Conservation (phyloP, 2,888 invertebrate genomes). For the Plebejus melissa region DNA sequence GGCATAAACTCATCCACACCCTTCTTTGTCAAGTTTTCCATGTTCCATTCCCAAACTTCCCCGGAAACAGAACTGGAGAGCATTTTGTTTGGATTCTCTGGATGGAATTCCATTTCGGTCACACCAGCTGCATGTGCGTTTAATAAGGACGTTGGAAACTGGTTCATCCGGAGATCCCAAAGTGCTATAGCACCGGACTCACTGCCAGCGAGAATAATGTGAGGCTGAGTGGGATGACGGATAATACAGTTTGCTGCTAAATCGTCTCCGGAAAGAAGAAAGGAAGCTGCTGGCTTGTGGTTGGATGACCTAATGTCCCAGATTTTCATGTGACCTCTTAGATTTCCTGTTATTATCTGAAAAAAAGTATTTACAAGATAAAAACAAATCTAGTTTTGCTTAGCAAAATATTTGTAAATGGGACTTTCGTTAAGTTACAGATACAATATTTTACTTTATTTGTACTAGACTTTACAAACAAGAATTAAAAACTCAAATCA, state of each 20-base stretch:
- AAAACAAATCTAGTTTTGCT: too few relatives aligned
- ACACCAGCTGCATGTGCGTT: slow-evolving; percentile 88
- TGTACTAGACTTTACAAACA: too few relatives aligned
- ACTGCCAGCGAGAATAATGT: slow-evolving; percentile 89
- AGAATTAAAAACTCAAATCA: too few relatives aligned
- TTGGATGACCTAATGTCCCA: slow-evolving; percentile 87
- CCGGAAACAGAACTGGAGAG: slow-evolving; percentile 90
- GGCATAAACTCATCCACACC: slow-evolving; percentile 80
- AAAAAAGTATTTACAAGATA: slow-evolving; percentile 33
- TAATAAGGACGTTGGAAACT: slow-evolving; percentile 89
- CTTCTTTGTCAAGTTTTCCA: slow-evolving; percentile 72
- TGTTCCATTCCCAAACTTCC: slow-evolving; percentile 94
- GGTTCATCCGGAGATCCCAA: slow-evolving; percentile 93
- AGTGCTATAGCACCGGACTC: slow-evolving; percentile 92
- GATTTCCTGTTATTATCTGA: slow-evolving; percentile 89
- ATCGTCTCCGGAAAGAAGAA: slow-evolving; percentile 87
- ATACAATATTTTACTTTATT: too few relatives aligned
- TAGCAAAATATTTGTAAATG: too few relatives aligned
- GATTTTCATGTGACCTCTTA: slow-evolving; percentile 93
- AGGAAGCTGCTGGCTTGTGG: slow-evolving; percentile 83
- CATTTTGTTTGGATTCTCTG: slow-evolving; percentile 89
- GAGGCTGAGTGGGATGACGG: slow-evolving; percentile 92
- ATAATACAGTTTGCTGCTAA: slow-evolving; percentile 86
- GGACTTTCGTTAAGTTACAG: too few relatives aligned
- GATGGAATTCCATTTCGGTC: slow-evolving; percentile 93